phyloP scores from a whole-genome alignment of 2,113 vertebrate species.

The Otus sunia region DNA sequence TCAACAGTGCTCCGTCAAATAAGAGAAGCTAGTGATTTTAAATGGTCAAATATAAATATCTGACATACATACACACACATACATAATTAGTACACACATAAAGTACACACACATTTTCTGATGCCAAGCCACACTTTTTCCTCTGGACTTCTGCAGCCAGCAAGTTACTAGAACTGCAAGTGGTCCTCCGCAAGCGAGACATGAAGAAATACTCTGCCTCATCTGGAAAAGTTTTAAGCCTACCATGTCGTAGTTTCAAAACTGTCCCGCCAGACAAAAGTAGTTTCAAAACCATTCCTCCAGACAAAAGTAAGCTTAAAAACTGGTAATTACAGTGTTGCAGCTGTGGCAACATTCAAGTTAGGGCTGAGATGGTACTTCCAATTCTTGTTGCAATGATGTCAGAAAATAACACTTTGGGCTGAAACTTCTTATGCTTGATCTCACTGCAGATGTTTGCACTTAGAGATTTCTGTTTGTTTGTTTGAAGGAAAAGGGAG shows the following conservation, averaged over 20 bases:
- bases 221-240: neutral
- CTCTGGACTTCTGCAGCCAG: neutral
- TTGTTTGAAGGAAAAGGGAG: neutral
- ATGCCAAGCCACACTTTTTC: neutral
- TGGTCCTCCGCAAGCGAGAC: neutral
- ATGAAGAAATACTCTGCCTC: fast-evolving
- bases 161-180: neutral
- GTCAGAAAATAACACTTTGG: neutral
- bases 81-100: neutral
- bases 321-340: neutral
- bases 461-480: neutral
- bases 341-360: neutral
- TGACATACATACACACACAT: neutral
- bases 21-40: neutral
- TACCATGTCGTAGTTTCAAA: neutral
- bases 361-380: neutral
- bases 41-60: neutral
- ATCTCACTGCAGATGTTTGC: neutral
- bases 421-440: neutral
- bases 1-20: neutral
- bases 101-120: neutral
- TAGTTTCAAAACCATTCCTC: neutral
- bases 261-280: neutral
- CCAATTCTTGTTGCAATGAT: neutral
- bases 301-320: neutral